These are phyloP conservation scores for Drosophila bocki DNA, from an alignment of 1,140 invertebrate species.

Conservation along the genomic window DNA sequence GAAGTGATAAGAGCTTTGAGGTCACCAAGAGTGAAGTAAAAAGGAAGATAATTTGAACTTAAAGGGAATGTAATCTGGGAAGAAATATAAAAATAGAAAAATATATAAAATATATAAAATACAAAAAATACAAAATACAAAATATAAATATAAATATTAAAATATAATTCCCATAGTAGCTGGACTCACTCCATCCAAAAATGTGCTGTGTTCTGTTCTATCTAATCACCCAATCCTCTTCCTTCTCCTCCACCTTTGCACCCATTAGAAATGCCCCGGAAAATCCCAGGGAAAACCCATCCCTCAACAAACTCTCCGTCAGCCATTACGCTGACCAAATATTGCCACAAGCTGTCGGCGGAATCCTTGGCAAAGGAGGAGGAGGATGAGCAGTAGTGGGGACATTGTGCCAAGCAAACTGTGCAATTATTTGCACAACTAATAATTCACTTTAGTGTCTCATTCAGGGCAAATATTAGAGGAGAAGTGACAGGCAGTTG, in stretches of 20 bases:
- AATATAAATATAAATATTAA: too few relatives aligned
- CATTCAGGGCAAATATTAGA: conserved; percentile 67
- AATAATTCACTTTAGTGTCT: conserved; percentile 82
- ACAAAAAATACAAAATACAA: neutral
- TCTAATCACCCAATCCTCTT: conserved; percentile 6
- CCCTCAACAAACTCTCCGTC: neutral
- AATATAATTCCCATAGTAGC: neutral
- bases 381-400: neutral
- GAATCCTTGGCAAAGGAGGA: conserved; percentile 2
- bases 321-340: conserved; percentile 59
- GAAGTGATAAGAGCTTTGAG: conserved; percentile 6
- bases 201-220: neutral
- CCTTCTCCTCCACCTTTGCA: neutral
- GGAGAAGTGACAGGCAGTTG: conserved; percentile 5
- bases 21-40: neutral
- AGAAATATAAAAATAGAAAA: neutral
- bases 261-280: neutral
- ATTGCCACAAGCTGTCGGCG: conserved; percentile 66
- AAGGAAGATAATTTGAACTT: neutral
- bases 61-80: neutral
- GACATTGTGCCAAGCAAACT: conserved; percentile 54
- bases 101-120: neutral
- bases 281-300: conserved; percentile 5
- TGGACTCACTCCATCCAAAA: neutral
- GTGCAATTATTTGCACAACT: conserved; percentile 81